phyloP scores from a whole-genome alignment of 2,113 vertebrate genomes.

The Zosterops borbonicus region DNA sequence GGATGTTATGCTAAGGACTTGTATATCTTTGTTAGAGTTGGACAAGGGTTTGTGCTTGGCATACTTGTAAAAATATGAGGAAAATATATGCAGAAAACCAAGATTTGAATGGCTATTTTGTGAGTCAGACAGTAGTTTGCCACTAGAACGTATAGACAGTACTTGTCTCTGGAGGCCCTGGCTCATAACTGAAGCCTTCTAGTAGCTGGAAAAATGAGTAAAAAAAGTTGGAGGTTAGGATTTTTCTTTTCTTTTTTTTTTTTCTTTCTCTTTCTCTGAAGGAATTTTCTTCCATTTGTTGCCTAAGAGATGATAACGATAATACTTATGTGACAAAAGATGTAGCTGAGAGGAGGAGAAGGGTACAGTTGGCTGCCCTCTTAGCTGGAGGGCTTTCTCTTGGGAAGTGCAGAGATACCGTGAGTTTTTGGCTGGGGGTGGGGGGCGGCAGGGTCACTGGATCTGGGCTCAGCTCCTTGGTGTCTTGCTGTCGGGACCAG shows the following conservation, averaged over 20 bases:
- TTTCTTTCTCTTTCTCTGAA: not conserved
- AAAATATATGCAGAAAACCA: not conserved
- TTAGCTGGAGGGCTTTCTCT: not conserved
- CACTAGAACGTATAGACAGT: not conserved
- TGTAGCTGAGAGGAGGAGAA: not conserved
- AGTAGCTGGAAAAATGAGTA: not conserved
- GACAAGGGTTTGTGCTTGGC: not conserved
- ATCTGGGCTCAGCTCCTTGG: not conserved
- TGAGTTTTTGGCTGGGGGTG: not conserved
- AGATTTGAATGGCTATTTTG: not conserved
- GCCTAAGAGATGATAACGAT: not conserved
- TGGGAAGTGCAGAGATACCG: not conserved
- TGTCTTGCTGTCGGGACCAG: not conserved
- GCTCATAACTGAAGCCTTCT: not conserved
- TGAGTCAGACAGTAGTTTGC: not conserved
- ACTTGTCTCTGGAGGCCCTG: not conserved
- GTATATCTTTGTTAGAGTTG: not conserved
- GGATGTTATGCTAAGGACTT: not conserved
- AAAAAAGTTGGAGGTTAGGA: not conserved
- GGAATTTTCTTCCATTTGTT: not conserved
- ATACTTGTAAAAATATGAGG: not conserved
- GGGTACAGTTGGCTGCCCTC: too few species aligned
- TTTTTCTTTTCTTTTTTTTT: not conserved
- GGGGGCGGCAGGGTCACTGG: fast-evolving
- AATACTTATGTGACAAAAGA: not conserved